Percentiles rank a stretch among this genome's conserved stretches.
Conservation (phyloP, 2,113 vertebrate genomes). For the Heliornis fulica region DNA sequence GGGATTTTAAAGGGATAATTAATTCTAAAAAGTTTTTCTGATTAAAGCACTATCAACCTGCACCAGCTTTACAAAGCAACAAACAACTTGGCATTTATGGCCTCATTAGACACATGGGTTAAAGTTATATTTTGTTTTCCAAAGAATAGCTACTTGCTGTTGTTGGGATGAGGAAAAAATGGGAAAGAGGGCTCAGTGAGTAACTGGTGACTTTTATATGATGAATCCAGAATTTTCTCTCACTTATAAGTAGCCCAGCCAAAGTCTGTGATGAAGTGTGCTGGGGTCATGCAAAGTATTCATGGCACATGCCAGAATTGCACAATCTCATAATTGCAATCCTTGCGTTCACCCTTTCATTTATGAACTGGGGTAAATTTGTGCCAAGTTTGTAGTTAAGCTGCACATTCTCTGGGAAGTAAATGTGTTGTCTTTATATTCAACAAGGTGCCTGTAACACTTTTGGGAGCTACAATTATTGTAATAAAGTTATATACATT, state of each 20-base stretch:
- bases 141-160: neutral
- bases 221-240: neutral
- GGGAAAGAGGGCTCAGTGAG: neutral
- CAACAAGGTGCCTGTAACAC: neutral
- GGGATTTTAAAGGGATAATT: neutral
- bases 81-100: neutral
- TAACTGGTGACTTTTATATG: neutral
- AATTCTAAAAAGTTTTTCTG: neutral
- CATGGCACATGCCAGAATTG: neutral
- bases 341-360: neutral
- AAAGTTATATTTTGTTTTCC: neutral
- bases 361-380: neutral
- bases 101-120: neutral
- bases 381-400: neutral
- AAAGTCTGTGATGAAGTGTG: conserved; percentile 18
- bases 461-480: neutral
- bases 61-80: neutral
- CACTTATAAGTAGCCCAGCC: neutral
- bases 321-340: neutral
- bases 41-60: neutral
- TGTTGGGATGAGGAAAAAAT: neutral
- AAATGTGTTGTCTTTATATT: neutral
- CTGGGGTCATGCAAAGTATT: conserved; percentile 36
- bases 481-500: neutral
- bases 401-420: neutral